phyloP scores from a whole-genome alignment of 2,113 vertebrate genomes.

The Trichomycterus rosablanca region DNA sequence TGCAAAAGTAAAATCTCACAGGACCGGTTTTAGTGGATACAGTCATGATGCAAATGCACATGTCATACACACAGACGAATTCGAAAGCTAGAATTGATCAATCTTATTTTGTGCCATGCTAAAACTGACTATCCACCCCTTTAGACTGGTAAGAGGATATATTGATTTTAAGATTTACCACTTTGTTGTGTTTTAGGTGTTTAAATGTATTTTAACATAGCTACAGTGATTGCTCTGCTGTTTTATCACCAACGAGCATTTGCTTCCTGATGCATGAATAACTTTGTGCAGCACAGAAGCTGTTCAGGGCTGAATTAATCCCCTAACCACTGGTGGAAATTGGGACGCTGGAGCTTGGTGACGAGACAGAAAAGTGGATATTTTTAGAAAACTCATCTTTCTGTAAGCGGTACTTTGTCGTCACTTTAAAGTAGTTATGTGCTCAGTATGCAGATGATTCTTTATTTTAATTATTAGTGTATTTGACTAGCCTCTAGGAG shows the following conservation, averaged over 20 bases:
- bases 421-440: slow-evolving; percentile 6
- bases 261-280: background rate
- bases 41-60: too few species aligned
- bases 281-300: slow-evolving; percentile 4
- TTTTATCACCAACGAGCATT: slow-evolving; percentile 14
- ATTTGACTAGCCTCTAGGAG: background rate
- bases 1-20: too few species aligned
- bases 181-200: too few species aligned
- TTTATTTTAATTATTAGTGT: background rate
- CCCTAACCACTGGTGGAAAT: slow-evolving; percentile 30
- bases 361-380: slow-evolving; percentile 23
- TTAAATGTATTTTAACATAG: too few species aligned
- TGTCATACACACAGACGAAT: too few species aligned
- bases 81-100: too few species aligned
- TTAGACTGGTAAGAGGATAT: too few species aligned
- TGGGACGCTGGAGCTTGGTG: slow-evolving; percentile 6
- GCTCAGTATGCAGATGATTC: background rate
- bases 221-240: slow-evolving; percentile 1
- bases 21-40: too few species aligned
- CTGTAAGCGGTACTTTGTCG: slow-evolving; percentile 13
- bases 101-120: too few species aligned
- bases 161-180: too few species aligned
- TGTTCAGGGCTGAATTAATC: slow-evolving; percentile 21
- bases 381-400: slow-evolving; percentile 28
- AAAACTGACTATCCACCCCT: too few species aligned